A percentile compares a stretch with the other conserved stretches of the same genome.
Evolutionary conservation across 2,888 invertebrate genomes (phyloP).

Genomic region (Hoplodrina blanda): DNA sequence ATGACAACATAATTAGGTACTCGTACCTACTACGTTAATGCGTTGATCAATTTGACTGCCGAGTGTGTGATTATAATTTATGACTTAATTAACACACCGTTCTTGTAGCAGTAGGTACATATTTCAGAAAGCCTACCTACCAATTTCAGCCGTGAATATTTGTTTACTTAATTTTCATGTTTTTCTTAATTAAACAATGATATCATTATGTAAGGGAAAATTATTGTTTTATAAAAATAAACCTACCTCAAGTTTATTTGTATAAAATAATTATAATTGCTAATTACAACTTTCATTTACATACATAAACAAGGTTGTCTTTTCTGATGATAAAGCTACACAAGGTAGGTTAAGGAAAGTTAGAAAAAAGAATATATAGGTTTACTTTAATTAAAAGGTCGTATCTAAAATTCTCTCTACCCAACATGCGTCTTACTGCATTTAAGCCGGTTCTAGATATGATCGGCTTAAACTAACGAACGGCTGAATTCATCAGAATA

Average conservation of each 20-base stretch:
- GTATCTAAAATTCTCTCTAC: background rate
- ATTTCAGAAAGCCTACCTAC: background rate
- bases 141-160: background rate
- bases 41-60: background rate
- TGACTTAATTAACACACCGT: slow-evolving; percentile 2
- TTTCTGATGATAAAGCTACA: background rate
- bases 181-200: background rate
- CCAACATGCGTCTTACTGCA: background rate
- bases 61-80: slow-evolving; percentile 12
- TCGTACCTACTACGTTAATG: background rate
- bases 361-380: too few species aligned
- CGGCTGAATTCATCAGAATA: slow-evolving; percentile 4
- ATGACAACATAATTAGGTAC: background rate
- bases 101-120: background rate
- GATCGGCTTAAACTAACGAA: slow-evolving; percentile 5
- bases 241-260: too few species aligned
- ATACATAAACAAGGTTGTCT: background rate
- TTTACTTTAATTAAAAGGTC: too few species aligned
- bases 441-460: background rate
- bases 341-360: background rate
- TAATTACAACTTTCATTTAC: background rate
- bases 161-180: background rate
- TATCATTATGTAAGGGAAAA: background rate
- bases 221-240: too few species aligned
- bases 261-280: background rate